Evolutionary conservation across 1,140 invertebrate species (phyloP), one percentile per base, ranked within the genome.

Genomic region (Camponotus floridanus): DNA sequence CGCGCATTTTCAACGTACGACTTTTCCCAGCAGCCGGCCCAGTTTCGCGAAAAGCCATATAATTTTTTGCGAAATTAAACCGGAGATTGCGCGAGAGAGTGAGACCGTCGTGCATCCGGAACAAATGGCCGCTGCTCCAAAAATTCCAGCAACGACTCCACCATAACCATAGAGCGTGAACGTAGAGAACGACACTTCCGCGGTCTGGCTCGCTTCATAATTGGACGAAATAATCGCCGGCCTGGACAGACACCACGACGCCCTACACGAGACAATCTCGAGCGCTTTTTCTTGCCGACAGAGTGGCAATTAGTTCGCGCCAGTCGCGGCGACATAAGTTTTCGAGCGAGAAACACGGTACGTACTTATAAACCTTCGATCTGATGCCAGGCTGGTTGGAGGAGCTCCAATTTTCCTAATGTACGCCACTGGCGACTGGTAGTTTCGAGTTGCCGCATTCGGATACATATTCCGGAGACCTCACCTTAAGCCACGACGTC

Each of bases 351-450:
- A 55, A 81, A 76, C 42, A 61, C 76, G 57, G 1, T 51, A 51
- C 15, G 15, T 51, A 18, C 15, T 15, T 9, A 31, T 33, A 48
- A 81, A 89, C 33, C 62, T 61, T 42, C 87, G 91, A 83, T 86
- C 70, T 62, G 80, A 88, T 87, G 84, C 83, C 78, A 86, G 71
- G 64, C 76, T n/a, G 89, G 80, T 93, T 93, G 92, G 92, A 92
- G 90, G 76, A 76, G 87, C 86, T 93, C 92, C 92, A 93, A 92
- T 93, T 93, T 92, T 92, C 79, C 87, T 93, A 93, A 93, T 93
- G 92, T 90, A 91, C 81, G 81, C 48, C 39, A n/a, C 55, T 26
- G 61, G 15, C 31, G 18, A 18, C 15, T 64, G 26, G 70, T 79
- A 87, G 85, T 90, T 87, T 89, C 88, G 74, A 67, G 87, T 89